Conservation (phyloP, 1,140 invertebrate genomes). For the Charaxes varanes region DNA sequence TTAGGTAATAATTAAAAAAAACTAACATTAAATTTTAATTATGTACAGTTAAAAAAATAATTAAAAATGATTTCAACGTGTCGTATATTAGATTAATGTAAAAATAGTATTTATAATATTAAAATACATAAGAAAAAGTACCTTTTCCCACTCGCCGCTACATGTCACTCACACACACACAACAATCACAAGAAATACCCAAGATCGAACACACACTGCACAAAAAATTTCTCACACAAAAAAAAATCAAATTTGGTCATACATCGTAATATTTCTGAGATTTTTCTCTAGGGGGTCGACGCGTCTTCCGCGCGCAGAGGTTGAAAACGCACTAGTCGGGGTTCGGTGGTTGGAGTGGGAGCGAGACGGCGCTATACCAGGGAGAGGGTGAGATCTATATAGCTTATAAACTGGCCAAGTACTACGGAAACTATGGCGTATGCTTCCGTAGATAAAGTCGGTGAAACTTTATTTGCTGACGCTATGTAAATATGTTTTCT, state of each 20-base stretch:
- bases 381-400: slow-evolving; percentile 50
- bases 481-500: slow-evolving; percentile 2
- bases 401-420: slow-evolving; percentile 44
- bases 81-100: no score
- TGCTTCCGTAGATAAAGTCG: slow-evolving; percentile 18
- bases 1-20: no score
- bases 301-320: slow-evolving; percentile 25
- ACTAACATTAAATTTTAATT: no score
- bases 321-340: slow-evolving; percentile 49
- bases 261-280: slow-evolving; percentile 24
- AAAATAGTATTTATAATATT: no score
- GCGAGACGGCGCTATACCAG: slow-evolving; percentile 32
- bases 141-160: no score
- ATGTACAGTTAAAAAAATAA: no score
- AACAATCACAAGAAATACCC: no score
- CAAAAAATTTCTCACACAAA: slow-evolving; percentile 11
- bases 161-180: no score
- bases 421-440: slow-evolving; percentile 30
- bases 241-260: slow-evolving; percentile 13
- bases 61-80: no score
- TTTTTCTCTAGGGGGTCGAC: slow-evolving; percentile 9
- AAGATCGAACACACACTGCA: slow-evolving; percentile 10
- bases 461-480: slow-evolving; percentile 5
- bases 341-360: slow-evolving; percentile 32
- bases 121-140: no score